phyloP scores from a whole-genome alignment of 2,797 vertebrate species.

The Gallinago nigripennis region DNA sequence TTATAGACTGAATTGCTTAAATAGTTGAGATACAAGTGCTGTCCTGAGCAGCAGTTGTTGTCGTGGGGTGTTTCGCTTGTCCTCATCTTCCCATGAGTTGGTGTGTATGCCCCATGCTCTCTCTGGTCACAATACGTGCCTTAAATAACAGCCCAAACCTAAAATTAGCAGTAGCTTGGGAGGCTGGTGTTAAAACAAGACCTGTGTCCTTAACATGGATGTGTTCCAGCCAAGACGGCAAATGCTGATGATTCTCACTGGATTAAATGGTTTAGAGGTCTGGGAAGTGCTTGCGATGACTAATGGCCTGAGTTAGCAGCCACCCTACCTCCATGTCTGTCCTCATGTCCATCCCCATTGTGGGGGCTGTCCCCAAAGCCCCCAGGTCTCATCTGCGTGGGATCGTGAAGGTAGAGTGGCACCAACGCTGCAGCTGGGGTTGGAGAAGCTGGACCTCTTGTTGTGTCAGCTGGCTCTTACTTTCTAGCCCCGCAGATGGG shows the following conservation, averaged over 20 bases:
- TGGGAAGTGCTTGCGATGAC: neutral
- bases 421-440: neutral
- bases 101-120: neutral
- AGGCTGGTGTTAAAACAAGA: slow-evolving; percentile 3
- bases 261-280: slow-evolving; percentile 12
- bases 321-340: neutral
- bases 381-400: rapidly evolving
- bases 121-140: neutral
- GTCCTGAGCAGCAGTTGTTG: neutral
- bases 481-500: neutral
- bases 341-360: rapidly evolving
- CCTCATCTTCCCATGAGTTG: neutral
- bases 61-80: neutral
- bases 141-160: slow-evolving; percentile 21
- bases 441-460: neutral
- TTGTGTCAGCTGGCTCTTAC: neutral
- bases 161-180: slow-evolving; percentile 41
- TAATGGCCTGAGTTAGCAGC: neutral
- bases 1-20: neutral
- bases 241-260: neutral
- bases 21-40: neutral
- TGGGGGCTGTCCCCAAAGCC: neutral
- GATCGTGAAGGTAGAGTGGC: neutral
- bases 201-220: neutral
- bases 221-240: neutral